These are phyloP conservation scores for Sphecodes monilicornis DNA, from an alignment of 2,888 invertebrate genomes.

Conservation along the genomic window DNA sequence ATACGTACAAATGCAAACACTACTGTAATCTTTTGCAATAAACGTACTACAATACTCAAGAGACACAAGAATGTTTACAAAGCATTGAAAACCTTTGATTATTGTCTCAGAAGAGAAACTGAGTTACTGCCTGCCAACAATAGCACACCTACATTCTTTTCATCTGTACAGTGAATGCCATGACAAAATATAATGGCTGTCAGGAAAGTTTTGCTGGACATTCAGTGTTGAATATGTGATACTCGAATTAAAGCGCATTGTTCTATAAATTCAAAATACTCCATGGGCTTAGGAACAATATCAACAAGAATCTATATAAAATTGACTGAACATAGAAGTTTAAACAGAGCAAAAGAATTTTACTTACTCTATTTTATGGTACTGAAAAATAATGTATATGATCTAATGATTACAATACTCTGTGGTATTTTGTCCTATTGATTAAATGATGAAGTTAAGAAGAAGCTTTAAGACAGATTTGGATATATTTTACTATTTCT, in stretches of 20 bases:
- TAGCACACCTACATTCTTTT: constrained; percentile 69
- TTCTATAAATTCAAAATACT: constrained; percentile 66
- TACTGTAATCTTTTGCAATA: constrained; percentile 63
- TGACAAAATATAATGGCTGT: constrained; percentile 69
- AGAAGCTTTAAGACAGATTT: constrained; percentile 50
- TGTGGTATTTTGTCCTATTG: constrained; percentile 55
- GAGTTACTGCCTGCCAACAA: constrained; percentile 73
- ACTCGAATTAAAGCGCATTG: constrained; percentile 55
- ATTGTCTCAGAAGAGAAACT: constrained; percentile 69
- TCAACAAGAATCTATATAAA: constrained; percentile 53
- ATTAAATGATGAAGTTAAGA: constrained; percentile 46
- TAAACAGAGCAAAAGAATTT: constrained; percentile 56
- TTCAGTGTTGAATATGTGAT: constrained; percentile 60
- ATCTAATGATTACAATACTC: constrained; percentile 58
- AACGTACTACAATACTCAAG: constrained; percentile 69
- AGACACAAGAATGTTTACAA: constrained; percentile 60
- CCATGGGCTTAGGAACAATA: constrained; percentile 65
- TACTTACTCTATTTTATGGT: constrained; percentile 70
- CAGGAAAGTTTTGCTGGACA: constrained; percentile 53
- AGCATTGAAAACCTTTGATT: constrained; percentile 66
- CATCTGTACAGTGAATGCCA: constrained; percentile 60
- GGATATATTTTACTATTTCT: constrained; percentile 57
- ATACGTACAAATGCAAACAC: constrained; percentile 55
- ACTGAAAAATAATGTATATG: constrained; percentile 36
- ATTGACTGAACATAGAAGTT: constrained; percentile 62